phyloP scores from a whole-genome alignment of 2,113 vertebrate genomes.

The Podarcis cretensis region DNA sequence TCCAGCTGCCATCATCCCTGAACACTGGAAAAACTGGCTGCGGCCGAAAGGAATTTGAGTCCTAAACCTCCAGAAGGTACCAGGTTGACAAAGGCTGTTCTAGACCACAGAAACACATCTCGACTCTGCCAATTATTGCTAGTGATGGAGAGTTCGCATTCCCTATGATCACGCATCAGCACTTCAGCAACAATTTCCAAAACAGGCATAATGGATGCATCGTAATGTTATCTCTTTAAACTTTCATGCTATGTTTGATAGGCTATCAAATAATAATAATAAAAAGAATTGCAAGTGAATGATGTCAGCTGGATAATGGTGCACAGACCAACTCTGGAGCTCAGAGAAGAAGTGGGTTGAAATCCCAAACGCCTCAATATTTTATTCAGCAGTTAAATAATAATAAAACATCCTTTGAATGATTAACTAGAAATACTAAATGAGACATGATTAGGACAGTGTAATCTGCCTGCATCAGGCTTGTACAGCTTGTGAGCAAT shows the following conservation, averaged over 20 bases:
- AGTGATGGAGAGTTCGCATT: not conserved
- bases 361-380: not conserved
- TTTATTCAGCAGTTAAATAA: constrained; percentile 31
- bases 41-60: too few relatives aligned
- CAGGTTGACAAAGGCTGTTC: too few relatives aligned
- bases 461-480: not conserved
- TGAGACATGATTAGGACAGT: constrained; percentile 23
- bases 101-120: not conserved
- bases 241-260: constrained; percentile 2
- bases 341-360: constrained; percentile 14
- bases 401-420: constrained; percentile 26
- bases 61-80: not conserved
- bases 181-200: constrained; percentile 28
- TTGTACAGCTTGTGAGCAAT: not conserved
- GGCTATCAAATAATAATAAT: not conserved
- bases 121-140: not conserved
- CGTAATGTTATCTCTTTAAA: constrained; percentile 6
- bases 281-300: constrained; percentile 31
- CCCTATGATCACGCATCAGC: constrained; percentile 6
- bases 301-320: constrained; percentile 26
- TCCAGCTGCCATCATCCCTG: too few relatives aligned
- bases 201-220: constrained; percentile 35
- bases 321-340: constrained; percentile 20
- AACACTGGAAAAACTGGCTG: too few relatives aligned
- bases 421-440: constrained; percentile 17